phyloP scores from a whole-genome alignment of 2,888 invertebrate genomes.

The Patella pellucida region DNA sequence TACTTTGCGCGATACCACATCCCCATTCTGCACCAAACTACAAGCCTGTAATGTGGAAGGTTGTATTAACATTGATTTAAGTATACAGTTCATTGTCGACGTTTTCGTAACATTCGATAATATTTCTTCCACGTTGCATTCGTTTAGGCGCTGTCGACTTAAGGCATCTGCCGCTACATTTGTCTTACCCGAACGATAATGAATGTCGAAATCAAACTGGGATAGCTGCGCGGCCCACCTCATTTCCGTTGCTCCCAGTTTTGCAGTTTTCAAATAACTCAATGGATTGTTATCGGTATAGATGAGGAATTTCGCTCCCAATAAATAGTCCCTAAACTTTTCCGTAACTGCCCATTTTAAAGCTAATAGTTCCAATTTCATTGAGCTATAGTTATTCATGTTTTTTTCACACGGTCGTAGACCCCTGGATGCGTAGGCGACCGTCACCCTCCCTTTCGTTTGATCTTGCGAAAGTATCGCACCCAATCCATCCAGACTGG shows the following conservation, averaged over 20 bases:
- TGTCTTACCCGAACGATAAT: slow-evolving; percentile 32
- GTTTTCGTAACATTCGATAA: too few species aligned
- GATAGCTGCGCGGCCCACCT: slow-evolving; percentile 38
- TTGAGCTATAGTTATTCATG: slow-evolving; percentile 36
- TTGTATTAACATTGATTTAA: neutral
- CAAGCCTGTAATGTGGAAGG: neutral
- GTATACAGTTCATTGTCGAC: neutral
- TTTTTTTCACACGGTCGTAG: slow-evolving; percentile 36
- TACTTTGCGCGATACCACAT: neutral
- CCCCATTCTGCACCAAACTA: neutral
- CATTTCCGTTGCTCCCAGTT: slow-evolving; percentile 41
- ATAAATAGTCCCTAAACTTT: slow-evolving; percentile 35
- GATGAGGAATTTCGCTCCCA: slow-evolving; percentile 30
- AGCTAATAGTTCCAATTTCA: slow-evolving; percentile 37
- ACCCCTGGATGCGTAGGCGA: slow-evolving; percentile 36
- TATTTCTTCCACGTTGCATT: neutral
- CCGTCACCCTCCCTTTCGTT: slow-evolving; percentile 26
- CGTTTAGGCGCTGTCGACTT: slow-evolving; percentile 20
- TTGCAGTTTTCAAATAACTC: slow-evolving; percentile 34
- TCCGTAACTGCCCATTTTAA: slow-evolving; percentile 39
- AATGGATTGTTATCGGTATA: slow-evolving; percentile 41
- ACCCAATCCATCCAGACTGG: slow-evolving; percentile 32
- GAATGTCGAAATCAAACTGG: slow-evolving; percentile 36
- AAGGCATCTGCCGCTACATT: slow-evolving; percentile 39
- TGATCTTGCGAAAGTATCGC: slow-evolving; percentile 40